Evolutionary conservation across 2,797 vertebrate genomes (phyloP).

Genomic region (Paedocypris micromegethes): DNA sequence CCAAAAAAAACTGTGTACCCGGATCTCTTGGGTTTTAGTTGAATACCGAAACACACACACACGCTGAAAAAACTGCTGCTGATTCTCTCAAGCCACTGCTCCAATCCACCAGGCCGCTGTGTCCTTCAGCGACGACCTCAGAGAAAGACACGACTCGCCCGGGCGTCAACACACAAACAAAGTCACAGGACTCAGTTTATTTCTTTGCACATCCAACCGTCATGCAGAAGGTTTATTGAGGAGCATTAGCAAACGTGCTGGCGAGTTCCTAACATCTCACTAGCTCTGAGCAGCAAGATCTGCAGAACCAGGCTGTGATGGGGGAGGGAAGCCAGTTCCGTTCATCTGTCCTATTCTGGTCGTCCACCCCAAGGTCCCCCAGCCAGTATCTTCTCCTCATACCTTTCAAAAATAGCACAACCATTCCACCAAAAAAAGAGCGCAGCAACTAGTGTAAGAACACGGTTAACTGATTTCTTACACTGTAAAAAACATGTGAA

Average conservation of each 20-base stretch:
- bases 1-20: too few species aligned
- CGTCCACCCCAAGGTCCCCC: constrained; percentile 59
- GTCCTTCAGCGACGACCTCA: too few species aligned
- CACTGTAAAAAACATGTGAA: neutral
- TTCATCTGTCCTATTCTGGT: constrained; percentile 50
- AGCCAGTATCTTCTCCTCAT: constrained; percentile 60
- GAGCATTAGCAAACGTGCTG: constrained; percentile 37
- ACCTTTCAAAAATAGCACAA: constrained; percentile 67
- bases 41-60: too few species aligned
- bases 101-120: too few species aligned
- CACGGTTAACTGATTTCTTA: constrained; percentile 32
- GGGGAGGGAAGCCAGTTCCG: constrained; percentile 35
- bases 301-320: constrained; percentile 56
- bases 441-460: constrained; percentile 38
- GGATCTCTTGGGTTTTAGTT: too few species aligned
- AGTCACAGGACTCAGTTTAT: too few species aligned
- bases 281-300: constrained; percentile 39
- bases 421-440: constrained; percentile 58
- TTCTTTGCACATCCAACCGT: too few species aligned
- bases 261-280: constrained; percentile 29
- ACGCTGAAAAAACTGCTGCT: too few species aligned
- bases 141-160: too few species aligned
- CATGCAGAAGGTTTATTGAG: too few species aligned
- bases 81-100: too few species aligned
- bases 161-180: too few species aligned